Evolutionary conservation across 2,113 vertebrate genomes (phyloP), one percentile per base, ranked within the genome.

Genomic region (Phoenicopterus ruber): DNA sequence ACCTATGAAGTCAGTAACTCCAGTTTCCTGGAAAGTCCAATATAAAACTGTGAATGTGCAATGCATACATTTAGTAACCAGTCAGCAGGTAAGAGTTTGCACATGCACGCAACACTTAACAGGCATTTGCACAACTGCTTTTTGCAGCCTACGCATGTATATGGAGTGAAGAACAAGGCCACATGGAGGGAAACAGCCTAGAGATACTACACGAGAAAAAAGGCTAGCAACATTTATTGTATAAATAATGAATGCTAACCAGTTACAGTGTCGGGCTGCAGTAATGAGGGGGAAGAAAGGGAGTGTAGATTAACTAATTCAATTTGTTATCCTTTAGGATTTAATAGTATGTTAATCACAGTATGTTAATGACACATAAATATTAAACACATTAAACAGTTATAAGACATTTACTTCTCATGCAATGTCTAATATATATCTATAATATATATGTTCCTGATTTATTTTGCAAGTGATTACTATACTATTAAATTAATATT

Each of bases 331-430:
- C 58, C 63, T 89, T 92, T 69, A 96, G 71, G 74, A 95, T 79
- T 96, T 83, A 92, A 76, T 32, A 69, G 49, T 34, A 78, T 61
- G 80, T 50, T 95, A 91, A 89, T 91, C 52, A 86, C 25, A 32
- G 18, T 73, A 86, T 69, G 57, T 76, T 96, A 96, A 95, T 67
- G 57, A 92, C 36, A 90, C n/a, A 86, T 52, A 81, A 96, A 95
- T 90, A 95, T 83, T 71, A 86, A 94, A 91, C 49, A 62, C 36
- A 84, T 72, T 54, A 71, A 92, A 90, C 46, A 87, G 42, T 58
- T 87, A 50, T 73, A 91, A 91, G 77, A 55, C 24, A 86, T 85
- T 90, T 77, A 72, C 46, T 77, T 55, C 49, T 82, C 11, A 82
- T 58, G 67, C 50, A 93, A 34, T 57, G 15, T 31, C 78, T 90